Base-by-base conservation (phyloP, 2,113 vertebrate genomes). In the Myotis brandtii region DNA sequence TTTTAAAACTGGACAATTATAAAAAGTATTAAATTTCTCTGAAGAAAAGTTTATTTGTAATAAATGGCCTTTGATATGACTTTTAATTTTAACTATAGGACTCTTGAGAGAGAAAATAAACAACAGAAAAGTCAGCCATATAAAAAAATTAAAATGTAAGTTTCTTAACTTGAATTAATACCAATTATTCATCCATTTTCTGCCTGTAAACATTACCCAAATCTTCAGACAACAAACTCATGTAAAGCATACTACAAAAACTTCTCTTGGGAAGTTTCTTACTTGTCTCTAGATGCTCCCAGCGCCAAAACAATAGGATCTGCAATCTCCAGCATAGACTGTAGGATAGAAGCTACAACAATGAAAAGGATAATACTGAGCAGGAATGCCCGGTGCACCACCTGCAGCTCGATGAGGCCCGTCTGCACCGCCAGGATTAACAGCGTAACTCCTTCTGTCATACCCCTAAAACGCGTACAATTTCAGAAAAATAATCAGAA, bases 241-340 rank as follows among this genome's bases (percentile, higher is more conserved):
- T 23, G 30, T 64, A 72, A 85, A 91, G 23, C 86, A 66, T 54
- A 69, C 13, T 32, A 48, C 16, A 95, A 92, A 91, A 93, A 96
- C 94, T 72, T 89, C 89, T 66, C 86, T 95, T 86, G 94, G 64
- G 23, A 95, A 94, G 93, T 86, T 75, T 90, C 99, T 98, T 98
- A 99, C 99, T 99, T 99, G 99, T 99, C 99, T 98, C 99, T 99
- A 91, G 99, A 99, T 48, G 99, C 99, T 96, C 99, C 99, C 95
- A 99, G 89, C 0, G 99, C 99, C 98, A 99, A 97, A 85, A 99
- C 99, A 95, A 99, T 99, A 85, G 99, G 99, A 97, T 99, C 99
- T n/a, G 99, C 99, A 13, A 99, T 99, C 98, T 99, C 99, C 97
- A 99, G 97, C 99, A 99, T 99, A 62, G 99, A 99, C 98, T 99